Conservation (phyloP, 2,888 invertebrate species). For the Noctua fimbriata region DNA sequence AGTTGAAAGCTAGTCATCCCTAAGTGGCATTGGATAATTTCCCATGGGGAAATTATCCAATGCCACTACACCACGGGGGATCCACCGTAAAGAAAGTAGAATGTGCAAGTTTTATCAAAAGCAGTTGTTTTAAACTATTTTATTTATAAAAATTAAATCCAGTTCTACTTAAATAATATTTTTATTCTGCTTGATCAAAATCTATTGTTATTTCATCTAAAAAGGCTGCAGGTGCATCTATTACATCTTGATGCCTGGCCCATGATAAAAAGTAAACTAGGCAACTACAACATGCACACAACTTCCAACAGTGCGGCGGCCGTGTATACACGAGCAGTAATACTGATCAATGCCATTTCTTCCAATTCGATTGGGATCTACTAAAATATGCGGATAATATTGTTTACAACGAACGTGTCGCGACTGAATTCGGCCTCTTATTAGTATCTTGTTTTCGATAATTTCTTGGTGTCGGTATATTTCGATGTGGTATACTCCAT, state of each 20-base stretch:
- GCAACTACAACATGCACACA: slow-evolving; percentile 6
- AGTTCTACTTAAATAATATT: slow-evolving; percentile 11
- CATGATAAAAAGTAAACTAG: slow-evolving; percentile 30
- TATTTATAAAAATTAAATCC: slow-evolving; percentile 2
- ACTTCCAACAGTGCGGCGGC: slow-evolving; percentile 17
- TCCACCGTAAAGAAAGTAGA: background rate
- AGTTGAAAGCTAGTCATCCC: slow-evolving; percentile 4
- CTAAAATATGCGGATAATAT: slow-evolving; percentile 12
- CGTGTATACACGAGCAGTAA: slow-evolving; percentile 22
- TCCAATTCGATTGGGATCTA: slow-evolving; percentile 7
- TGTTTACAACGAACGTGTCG: background rate
- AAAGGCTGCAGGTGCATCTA: slow-evolving; percentile 6
- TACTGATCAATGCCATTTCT: slow-evolving; percentile 14
- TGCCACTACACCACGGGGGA: too few relatives aligned
- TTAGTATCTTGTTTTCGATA: slow-evolving; percentile 32
- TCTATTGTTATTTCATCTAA: slow-evolving; percentile 21
- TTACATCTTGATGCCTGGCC: slow-evolving; percentile 6
- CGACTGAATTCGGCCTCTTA: background rate
- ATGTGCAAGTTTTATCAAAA: slow-evolving; percentile 11
- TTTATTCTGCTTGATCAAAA: slow-evolving; percentile 23
- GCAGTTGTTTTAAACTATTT: background rate
- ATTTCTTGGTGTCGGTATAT: slow-evolving; percentile 42
- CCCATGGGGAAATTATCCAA: too few relatives aligned
- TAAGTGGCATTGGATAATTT: slow-evolving; percentile 8
- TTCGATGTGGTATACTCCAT: slow-evolving; percentile 37